A percentile compares a stretch with the other conserved stretches of the same genome.
Evolutionary conservation across 1,140 invertebrate genomes (phyloP).

Genomic region (Drosophila lacteicornis): DNA sequence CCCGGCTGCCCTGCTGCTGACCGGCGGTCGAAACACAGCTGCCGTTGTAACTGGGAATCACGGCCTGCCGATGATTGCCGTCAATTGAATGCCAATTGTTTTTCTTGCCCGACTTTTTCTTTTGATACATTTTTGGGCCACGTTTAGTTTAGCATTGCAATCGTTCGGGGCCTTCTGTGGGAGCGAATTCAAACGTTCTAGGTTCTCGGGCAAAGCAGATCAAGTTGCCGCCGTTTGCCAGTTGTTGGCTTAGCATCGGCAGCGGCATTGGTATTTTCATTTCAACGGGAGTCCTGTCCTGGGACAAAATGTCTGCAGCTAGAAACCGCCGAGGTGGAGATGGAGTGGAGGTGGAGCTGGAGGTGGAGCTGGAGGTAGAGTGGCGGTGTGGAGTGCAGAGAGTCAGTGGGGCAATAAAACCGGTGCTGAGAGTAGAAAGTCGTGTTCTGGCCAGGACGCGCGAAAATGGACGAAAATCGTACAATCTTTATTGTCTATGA

Average conservation of each 20-base stretch:
- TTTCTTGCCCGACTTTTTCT: slow-evolving; percentile 54
- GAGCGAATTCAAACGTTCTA: slow-evolving; percentile 50
- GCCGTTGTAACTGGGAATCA: slow-evolving; percentile 32
- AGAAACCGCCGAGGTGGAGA: slow-evolving; percentile 20
- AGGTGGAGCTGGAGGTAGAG: not conserved
- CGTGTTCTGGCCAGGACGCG: slow-evolving; percentile 21
- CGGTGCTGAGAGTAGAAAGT: slow-evolving; percentile 42
- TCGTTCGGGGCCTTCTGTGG: slow-evolving; percentile 20
- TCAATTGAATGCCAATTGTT: slow-evolving; percentile 76
- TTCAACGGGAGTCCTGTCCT: slow-evolving; percentile 41
- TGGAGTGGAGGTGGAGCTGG: not conserved
- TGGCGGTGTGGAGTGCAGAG: not conserved
- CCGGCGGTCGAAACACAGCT: not conserved
- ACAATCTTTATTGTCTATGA: slow-evolving; percentile 59
- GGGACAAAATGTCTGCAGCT: slow-evolving; percentile 45
- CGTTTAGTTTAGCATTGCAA: slow-evolving; percentile 49
- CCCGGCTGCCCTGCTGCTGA: not conserved
- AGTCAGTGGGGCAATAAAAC: slow-evolving; percentile 2
- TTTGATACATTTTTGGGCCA: slow-evolving; percentile 57
- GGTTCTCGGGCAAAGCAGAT: slow-evolving; percentile 53
- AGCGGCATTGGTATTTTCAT: slow-evolving; percentile 59
- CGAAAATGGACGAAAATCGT: slow-evolving; percentile 31
- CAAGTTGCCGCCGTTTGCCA: slow-evolving; percentile 47
- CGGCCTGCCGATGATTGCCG: slow-evolving; percentile 63
- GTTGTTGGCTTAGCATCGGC: slow-evolving; percentile 29